Evolutionary conservation across 2,888 invertebrate species (phyloP).

Genomic region (Rotaria socialis): DNA sequence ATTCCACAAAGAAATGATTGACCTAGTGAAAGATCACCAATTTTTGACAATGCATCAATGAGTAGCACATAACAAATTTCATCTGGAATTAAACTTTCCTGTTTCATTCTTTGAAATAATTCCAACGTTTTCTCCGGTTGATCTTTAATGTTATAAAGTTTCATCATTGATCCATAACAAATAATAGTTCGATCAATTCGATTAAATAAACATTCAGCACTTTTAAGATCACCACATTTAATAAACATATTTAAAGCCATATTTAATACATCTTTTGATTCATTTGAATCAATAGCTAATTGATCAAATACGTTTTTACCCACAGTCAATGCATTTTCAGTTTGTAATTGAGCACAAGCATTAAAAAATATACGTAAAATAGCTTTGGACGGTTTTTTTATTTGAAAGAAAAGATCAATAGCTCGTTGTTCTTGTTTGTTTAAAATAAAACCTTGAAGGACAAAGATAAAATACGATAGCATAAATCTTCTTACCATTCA

Average conservation of each 20-base stretch:
- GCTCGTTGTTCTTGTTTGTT: not conserved
- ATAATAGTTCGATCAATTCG: not conserved
- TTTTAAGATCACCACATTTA: not conserved
- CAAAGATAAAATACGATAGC: not conserved
- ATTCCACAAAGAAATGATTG: not conserved
- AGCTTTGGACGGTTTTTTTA: not conserved
- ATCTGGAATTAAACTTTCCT: not conserved
- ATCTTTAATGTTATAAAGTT: not conserved
- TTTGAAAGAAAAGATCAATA: slow-evolving; percentile 16
- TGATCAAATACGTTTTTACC: not conserved
- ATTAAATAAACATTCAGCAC: not conserved
- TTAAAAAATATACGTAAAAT: not conserved
- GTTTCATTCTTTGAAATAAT: slow-evolving; percentile 27
- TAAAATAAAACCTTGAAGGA: not conserved
- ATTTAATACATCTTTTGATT: not conserved
- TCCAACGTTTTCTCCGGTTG: slow-evolving; percentile 14
- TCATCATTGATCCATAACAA: slow-evolving; percentile 14
- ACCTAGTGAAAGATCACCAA: not conserved
- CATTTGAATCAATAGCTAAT: not conserved
- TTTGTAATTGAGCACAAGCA: slow-evolving; percentile 15
- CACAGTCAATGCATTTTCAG: not conserved
- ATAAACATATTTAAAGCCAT: slow-evolving; percentile 16
- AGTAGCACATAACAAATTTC: not conserved
- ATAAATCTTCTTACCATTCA: not conserved
- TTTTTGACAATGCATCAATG: not conserved